A percentile compares a stretch with the other conserved stretches of the same genome.
Evolutionary conservation across 2,113 vertebrate genomes (phyloP).

Genomic region (Spea multiplicata): DNA sequence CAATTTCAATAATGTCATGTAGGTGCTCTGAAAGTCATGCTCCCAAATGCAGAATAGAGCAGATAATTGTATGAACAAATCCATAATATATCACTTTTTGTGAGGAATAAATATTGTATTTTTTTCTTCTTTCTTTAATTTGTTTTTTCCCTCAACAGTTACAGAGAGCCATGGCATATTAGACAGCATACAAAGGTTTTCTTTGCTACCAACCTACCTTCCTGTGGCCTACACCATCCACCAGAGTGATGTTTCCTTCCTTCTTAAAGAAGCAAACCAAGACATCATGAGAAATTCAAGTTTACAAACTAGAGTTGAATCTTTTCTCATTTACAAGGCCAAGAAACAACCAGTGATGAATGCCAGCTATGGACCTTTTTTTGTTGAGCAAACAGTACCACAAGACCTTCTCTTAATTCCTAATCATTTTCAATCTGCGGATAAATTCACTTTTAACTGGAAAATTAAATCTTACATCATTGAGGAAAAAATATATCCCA

Average conservation of each 20-base stretch:
- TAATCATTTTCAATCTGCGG: slow-evolving; percentile 64
- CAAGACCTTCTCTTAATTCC: slow-evolving; percentile 72
- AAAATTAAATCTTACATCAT: slow-evolving; percentile 76
- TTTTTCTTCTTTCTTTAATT: slow-evolving; percentile 7
- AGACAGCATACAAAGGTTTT: slow-evolving; percentile 73
- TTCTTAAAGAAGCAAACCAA: slow-evolving; percentile 88
- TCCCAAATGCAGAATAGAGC: no score
- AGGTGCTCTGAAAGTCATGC: no score
- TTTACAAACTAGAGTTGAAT: slow-evolving; percentile 82
- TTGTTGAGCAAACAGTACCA: slow-evolving; percentile 68
- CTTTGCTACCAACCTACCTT: slow-evolving; percentile 78
- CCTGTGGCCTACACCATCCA: slow-evolving; percentile 80
- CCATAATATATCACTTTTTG: no score
- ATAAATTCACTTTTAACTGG: slow-evolving; percentile 77
- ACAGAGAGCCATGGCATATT: slow-evolving; percentile 73
- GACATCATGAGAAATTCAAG: slow-evolving; percentile 93
- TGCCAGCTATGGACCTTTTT: slow-evolving; percentile 78
- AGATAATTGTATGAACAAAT: no score
- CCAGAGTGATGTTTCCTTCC: slow-evolving; percentile 76
- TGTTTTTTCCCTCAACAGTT: slow-evolving; percentile 67
- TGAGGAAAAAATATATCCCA: slow-evolving; percentile 71
- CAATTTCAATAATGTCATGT: no score
- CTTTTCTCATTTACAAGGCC: slow-evolving; percentile 79
- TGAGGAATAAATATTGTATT: neutral
- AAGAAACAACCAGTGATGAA: slow-evolving; percentile 72